Conservation (phyloP, 1,140 invertebrate species). For the Drosophila parvula region DNA sequence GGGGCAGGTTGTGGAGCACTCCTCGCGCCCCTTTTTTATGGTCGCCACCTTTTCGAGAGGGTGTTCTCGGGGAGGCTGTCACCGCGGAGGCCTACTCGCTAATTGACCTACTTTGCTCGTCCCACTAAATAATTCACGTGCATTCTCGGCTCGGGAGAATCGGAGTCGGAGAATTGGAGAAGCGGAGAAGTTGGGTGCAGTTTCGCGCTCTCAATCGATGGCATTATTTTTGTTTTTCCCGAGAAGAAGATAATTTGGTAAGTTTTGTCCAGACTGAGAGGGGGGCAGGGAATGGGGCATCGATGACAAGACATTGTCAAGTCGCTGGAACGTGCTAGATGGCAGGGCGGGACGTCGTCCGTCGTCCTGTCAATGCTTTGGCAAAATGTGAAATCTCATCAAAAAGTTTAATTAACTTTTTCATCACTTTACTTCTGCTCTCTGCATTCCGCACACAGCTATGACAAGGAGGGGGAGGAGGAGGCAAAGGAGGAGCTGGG, state of each 20-base stretch:
- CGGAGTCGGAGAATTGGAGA: background rate
- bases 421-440: constrained; percentile 78
- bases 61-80: background rate
- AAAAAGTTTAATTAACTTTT: constrained; percentile 83
- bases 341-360: background rate
- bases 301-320: constrained; percentile 54
- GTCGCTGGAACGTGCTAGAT: constrained; percentile 14
- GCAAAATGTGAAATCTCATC: constrained; percentile 76
- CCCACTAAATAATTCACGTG: constrained; percentile 57
- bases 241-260: constrained; percentile 59
- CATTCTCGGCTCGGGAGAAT: background rate
- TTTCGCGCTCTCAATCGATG: too few species aligned
- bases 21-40: background rate
- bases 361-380: constrained; percentile 57
- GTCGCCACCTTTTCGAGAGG: background rate
- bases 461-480: constrained; percentile 1
- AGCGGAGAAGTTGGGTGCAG: background rate
- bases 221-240: constrained; percentile 9
- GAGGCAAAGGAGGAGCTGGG: background rate
- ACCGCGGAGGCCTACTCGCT: constrained; percentile 27
- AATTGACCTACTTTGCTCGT: constrained; percentile 63
- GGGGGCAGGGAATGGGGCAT: background rate
- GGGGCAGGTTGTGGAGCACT: background rate
- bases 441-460: constrained; percentile 53
- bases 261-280: constrained; percentile 24